Evolutionary conservation across 2,797 vertebrate genomes (phyloP), one percentile per base, ranked within the genome.

Genomic region (Pseudomugil gertrudae): DNA sequence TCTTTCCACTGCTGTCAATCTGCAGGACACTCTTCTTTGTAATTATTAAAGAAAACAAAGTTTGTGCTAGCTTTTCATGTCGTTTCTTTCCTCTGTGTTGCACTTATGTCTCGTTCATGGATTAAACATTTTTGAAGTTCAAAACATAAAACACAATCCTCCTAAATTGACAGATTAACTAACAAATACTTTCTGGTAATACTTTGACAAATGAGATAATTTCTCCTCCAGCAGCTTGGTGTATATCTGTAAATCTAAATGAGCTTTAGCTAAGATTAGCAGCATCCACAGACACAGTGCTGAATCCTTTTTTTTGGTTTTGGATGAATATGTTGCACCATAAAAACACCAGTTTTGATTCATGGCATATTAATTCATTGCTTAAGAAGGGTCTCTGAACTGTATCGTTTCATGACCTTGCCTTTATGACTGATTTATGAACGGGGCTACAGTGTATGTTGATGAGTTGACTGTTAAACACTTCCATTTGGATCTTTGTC

Each of bases 11-110:
- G 71, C 54, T 13, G 9, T 21, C 38, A 50, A 58, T 1, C 14
- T 4, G 5, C n/a, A 62, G 55, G 70, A 63, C 66, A 74, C 57
- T 78, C 72, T 66, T 74, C 73, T 79, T 67, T 63, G 36, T 80
- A 66, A 86, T 82, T 80, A 68, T 73, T 29, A 43, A 36, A 57
- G 48, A 63, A 58, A 47, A 52, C 62, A 67, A 51, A 60, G 69
- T 72, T 64, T 64, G 36, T 21, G 14, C 9, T 47, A 19, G 29
- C 54, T 53, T 38, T 24, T 11, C 52, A 13, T 68, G 13, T 60
- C 38, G n/a, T 26, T 59, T 15, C 5, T 9, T 38, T 32, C 9
- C 40, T 17, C 61, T 35, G 43, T 21, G 14, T 33, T 27, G 52
- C 19, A 21, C n/a, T 45, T 33, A 26, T 40, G 55, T 21, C 50